A percentile compares a stretch with the other conserved stretches of the same genome.
phyloP scores from a whole-genome alignment of 2,113 vertebrate genomes.

The Xyliphius kryptos region DNA sequence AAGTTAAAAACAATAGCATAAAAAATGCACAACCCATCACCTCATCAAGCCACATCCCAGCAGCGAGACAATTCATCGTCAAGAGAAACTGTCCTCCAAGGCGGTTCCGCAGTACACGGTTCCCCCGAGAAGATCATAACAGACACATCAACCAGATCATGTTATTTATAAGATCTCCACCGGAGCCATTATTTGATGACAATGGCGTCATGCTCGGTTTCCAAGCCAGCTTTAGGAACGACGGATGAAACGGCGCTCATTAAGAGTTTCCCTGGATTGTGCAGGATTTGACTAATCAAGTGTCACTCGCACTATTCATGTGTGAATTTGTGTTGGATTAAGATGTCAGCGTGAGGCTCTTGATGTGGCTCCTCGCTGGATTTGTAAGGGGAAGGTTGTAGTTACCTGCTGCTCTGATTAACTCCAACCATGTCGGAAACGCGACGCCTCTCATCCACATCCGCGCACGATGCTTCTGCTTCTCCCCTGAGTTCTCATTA shows the following conservation, averaged over 20 bases:
- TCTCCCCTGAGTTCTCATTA: background rate
- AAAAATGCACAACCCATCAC: too few species aligned
- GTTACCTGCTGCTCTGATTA: conserved; percentile 9
- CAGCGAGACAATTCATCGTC: too few species aligned
- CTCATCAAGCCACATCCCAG: too few species aligned
- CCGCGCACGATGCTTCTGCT: background rate
- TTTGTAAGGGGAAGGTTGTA: background rate
- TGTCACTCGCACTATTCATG: background rate
- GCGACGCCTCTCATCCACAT: background rate
- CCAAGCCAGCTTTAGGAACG: too few species aligned
- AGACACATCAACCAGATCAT: background rate
- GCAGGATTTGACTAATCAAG: conserved; percentile 6
- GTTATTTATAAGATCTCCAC: background rate
- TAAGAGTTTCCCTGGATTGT: background rate
- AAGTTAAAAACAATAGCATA: too few species aligned
- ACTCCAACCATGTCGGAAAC: background rate
- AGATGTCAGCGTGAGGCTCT: conserved; percentile 5
- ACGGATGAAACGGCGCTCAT: background rate
- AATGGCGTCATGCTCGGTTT: too few species aligned
- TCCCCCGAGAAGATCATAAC: background rate
- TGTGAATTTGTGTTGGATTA: conserved; percentile 12
- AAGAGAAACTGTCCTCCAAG: too few species aligned
- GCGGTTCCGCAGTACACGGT: too few species aligned
- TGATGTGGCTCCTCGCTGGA: conserved; percentile 8
- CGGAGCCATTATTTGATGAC: background rate